These are phyloP conservation scores for Sebastes cheni DNA, from an alignment of 2,797 vertebrate genomes.

Conservation along the genomic window DNA sequence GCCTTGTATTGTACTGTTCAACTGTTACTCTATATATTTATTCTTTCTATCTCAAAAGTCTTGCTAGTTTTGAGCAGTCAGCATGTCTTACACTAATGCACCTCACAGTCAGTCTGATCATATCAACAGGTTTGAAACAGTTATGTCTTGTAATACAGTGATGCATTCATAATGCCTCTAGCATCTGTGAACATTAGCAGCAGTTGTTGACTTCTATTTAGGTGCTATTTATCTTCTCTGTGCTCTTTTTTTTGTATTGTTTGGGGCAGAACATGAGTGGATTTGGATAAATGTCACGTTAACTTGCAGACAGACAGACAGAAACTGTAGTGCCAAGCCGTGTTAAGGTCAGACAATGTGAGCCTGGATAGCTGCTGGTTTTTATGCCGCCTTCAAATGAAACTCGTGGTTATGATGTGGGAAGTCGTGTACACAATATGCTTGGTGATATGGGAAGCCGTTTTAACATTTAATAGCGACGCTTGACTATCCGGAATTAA, in stretches of 20 bases:
- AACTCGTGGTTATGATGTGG: no score
- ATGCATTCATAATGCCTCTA: constrained; percentile 62
- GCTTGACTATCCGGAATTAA: no score
- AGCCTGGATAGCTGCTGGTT: background rate
- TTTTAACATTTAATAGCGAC: no score
- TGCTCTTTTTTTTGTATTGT: constrained; percentile 47
- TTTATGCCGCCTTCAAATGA: background rate
- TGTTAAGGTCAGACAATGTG: constrained; percentile 7
- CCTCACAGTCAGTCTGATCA: constrained; percentile 55
- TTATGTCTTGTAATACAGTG: constrained; percentile 56
- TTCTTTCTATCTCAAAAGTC: constrained; percentile 63
- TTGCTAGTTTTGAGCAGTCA: constrained; percentile 64
- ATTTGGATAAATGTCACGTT: background rate
- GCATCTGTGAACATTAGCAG: constrained; percentile 58
- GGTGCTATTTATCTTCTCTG: constrained; percentile 69
- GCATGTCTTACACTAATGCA: constrained; percentile 69
- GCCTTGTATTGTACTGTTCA: constrained; percentile 74
- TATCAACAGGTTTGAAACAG: constrained; percentile 57
- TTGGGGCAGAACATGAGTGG: constrained; percentile 1
- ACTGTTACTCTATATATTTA: constrained; percentile 66
- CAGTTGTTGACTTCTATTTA: constrained; percentile 60
- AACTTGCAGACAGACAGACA: background rate
- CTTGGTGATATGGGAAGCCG: no score
- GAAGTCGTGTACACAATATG: no score
- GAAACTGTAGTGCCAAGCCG: constrained; percentile 51